phyloP scores from a whole-genome alignment of 2,888 invertebrate species.

The Xestobium rufovillosum region DNA sequence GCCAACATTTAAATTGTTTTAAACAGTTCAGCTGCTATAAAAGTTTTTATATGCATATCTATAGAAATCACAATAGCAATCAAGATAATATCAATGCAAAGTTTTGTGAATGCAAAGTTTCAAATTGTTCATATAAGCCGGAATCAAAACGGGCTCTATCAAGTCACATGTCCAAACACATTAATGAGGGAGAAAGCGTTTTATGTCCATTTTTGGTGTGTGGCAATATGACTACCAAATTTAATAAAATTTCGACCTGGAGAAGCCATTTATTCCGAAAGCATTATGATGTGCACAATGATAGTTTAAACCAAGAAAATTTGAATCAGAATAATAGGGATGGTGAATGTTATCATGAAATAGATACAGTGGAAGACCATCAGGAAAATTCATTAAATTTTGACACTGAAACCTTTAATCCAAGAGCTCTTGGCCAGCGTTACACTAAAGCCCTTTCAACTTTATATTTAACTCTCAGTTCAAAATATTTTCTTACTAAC shows the following conservation, averaged over 20 bases:
- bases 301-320: too few species aligned
- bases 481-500: constrained; percentile 2
- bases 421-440: background rate
- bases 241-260: constrained; percentile 1
- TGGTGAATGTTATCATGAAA: too few species aligned
- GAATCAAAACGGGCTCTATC: background rate
- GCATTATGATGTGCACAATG: background rate
- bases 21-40: background rate
- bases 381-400: too few species aligned
- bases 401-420: too few species aligned
- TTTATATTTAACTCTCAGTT: background rate
- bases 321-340: too few species aligned
- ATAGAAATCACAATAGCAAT: background rate
- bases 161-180: background rate
- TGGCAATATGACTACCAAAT: background rate
- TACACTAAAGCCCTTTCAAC: background rate
- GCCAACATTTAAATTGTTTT: background rate
- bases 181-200: constrained; percentile 1
- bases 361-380: too few species aligned
- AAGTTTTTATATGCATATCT: constrained; percentile 3
- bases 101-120: background rate
- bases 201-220: background rate
- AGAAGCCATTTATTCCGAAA: constrained; percentile 1
- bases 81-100: too few species aligned
- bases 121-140: background rate